Evolutionary conservation across 2,797 vertebrate species (phyloP), one percentile per base, ranked within the genome.

Genomic region (Synaphobranchus kaupii): DNA sequence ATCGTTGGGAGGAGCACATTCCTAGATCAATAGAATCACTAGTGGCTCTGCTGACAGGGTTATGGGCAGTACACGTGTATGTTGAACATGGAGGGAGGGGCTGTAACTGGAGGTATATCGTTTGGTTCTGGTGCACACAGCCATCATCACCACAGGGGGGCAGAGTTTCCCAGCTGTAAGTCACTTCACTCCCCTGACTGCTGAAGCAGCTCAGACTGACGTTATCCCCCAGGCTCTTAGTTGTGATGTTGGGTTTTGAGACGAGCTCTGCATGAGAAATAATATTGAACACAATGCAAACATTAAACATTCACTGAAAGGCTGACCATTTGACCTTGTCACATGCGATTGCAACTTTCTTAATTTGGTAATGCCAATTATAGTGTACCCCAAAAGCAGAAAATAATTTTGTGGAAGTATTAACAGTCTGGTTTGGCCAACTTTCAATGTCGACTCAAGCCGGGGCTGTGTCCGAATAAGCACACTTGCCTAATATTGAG

Each of bases 101-200:
- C 28, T 66, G 3, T 13, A 84, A 39, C 31, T 28, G 52, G 52
- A 54, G 25, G 20, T 63, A 0, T 28, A 83, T 31, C 0, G 48
- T 58, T 68, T 58, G 47, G 17, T 81, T 81, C 44, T 9, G 28
- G 4, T 68, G 80, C 60, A 87, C 60, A 83, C 48, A 87, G 81
- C 80, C 52, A n/a, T 81, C 80, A 0, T 10, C 2, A 25, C 54
- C 76, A 83, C 58, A 54, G 28, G 86, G n/a, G n/a, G 86, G 80
- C 0, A 81, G 22, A n/a, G 28, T 68, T 87, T 87, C 86, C 86
- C 86, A 87, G 60, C 3, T 48, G 39, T 87, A 87, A 9, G 47
- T 25, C 80, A 87, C 86, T 50, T 83, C 28, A 34, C 4, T 87
- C 25, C 86, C 86, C 86, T 83, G 78, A 13, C 80, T 87, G 48